phyloP scores from a whole-genome alignment of 1,140 invertebrate species.

The Drosophila auraria region DNA sequence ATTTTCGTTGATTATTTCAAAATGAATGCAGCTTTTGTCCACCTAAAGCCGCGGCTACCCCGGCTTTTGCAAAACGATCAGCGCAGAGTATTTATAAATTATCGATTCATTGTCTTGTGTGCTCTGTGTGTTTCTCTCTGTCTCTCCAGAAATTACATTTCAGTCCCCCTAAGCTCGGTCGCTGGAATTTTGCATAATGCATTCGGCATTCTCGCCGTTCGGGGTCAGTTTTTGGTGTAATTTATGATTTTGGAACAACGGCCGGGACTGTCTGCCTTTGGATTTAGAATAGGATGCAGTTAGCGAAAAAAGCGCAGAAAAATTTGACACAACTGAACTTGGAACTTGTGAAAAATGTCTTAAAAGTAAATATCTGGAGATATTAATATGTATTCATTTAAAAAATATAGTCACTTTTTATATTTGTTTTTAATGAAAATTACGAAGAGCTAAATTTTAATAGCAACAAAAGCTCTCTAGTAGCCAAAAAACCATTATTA shows the following conservation, averaged over 20 bases:
- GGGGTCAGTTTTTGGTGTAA: constrained; percentile 66
- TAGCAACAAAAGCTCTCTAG: no score
- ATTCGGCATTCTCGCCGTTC: constrained; percentile 4
- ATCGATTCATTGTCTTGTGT: constrained; percentile 37
- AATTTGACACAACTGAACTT: no score
- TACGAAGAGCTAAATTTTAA: no score
- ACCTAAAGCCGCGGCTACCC: constrained; percentile 1
- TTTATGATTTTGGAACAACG: constrained; percentile 60
- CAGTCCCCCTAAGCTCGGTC: not conserved
- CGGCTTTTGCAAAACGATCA: constrained; percentile 13
- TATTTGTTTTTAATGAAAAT: no score
- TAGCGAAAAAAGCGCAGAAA: not conserved
- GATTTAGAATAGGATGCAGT: not conserved
- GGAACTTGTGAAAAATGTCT: not conserved
- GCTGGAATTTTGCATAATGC: constrained; percentile 33
- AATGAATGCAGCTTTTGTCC: constrained; percentile 41
- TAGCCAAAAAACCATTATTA: not conserved
- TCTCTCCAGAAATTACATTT: constrained; percentile 17
- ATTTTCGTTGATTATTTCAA: constrained; percentile 24
- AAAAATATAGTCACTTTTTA: no score
- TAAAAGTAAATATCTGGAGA: not conserved
- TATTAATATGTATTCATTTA: no score
- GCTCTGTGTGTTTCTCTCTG: not conserved
- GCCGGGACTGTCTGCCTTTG: not conserved
- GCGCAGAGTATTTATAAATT: constrained; percentile 36